Base-by-base conservation (phyloP, 2,113 vertebrate genomes). In the Ivindomyrus marchei region DNA sequence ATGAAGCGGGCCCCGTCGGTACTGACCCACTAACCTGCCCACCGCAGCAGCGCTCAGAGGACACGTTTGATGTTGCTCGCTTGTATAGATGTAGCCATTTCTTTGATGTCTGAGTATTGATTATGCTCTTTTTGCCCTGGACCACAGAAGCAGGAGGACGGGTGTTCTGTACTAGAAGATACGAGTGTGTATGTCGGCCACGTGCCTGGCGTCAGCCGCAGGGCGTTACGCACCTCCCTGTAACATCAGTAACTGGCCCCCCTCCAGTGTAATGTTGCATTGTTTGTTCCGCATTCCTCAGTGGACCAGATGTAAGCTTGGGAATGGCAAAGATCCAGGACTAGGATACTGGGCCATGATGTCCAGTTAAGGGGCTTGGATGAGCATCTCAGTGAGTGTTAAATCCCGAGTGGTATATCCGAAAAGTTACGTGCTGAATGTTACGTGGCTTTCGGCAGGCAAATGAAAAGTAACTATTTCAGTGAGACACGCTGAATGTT, bases 61-160 rank as follows among this genome's bases (percentile, higher is more conserved):
- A 85, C 83, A 47, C 19, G 83, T 87, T 53, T 87, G 49, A 87
- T 53, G 47, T 87, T 27, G 27, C 85, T 36, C 31, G 15, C 49
- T 87, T 87, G 50, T 53, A 53, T 39, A 15, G 36, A 87, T 53
- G 50, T 52, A 87, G 31, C 47, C 10, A 13, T 36, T 27, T 17
- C 85, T 87, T 87, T 87, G 85, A 87, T 87, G 85, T 47, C 85
- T 87, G 83, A 47, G 42, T 85, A 85, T 85, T 47, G 83, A 85
- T 85, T 85, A 87, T 53, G 50, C 50, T 50, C 85, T 87, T 87
- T 47, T 85, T 11, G 83, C 45, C 8, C 83, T 27, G 27, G 15
- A 87, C 85, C 39, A 36, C n/a, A 17, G 85, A 87, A 17, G 50
- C 10, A 11, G 49, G 85, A 50, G 36, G 45, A 85, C 2, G 21